phyloP scores from a whole-genome alignment of 1,140 invertebrate species.

The Arctopsyche grandis region DNA sequence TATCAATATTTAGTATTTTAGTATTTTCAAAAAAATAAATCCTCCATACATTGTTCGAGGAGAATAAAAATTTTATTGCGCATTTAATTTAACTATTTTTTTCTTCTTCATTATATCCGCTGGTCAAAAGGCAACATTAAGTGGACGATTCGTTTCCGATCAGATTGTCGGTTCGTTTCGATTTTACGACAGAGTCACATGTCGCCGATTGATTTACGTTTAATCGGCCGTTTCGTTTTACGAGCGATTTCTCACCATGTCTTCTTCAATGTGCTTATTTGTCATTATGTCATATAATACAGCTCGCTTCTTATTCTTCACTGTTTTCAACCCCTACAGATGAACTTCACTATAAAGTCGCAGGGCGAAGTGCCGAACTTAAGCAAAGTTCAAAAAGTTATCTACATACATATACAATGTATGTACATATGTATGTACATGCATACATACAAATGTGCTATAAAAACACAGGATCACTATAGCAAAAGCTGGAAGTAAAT shows the following conservation, averaged over 20 bases:
- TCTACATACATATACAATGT: no score
- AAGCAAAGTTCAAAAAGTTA: no score
- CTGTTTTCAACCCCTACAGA: not conserved
- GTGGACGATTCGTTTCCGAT: conserved; percentile 22
- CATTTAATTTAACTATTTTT: not conserved
- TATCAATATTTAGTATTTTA: no score
- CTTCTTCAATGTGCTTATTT: conserved; percentile 18
- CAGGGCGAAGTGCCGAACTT: no score
- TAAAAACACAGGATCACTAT: no score
- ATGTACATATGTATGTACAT: no score
- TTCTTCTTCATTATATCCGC: not conserved
- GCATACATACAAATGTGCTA: no score
- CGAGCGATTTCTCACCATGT: conserved; percentile 39
- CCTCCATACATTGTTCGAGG: no score
- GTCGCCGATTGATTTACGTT: conserved; percentile 42
- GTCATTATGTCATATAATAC: conserved; percentile 4
- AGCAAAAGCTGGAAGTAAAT: no score
- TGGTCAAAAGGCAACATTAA: not conserved
- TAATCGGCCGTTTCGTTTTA: conserved; percentile 44
- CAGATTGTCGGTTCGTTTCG: conserved; percentile 12
- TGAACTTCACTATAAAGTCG: no score
- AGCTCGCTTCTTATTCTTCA: not conserved
- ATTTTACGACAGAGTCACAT: conserved; percentile 40
- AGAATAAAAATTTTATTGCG: not conserved
- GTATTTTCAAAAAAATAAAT: no score